These are phyloP conservation scores for Tromatobia lineatoria DNA, from an alignment of 2,888 invertebrate genomes.

Conservation along the genomic window DNA sequence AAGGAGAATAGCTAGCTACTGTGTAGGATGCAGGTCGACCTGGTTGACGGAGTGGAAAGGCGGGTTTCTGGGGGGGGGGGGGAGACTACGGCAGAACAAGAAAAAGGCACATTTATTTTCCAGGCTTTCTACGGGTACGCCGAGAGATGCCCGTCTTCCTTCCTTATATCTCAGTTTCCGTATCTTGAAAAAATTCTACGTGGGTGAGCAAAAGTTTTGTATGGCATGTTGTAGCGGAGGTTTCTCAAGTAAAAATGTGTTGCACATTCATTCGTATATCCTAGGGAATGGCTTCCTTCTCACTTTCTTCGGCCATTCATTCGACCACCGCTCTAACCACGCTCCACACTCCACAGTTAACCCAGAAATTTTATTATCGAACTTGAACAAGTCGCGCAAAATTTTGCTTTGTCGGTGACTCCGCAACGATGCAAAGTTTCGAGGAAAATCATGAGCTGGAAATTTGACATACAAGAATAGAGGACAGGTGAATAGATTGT, in stretches of 20 bases:
- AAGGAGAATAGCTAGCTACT: slow-evolving; percentile 1
- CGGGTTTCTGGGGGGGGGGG: slow-evolving; percentile 26
- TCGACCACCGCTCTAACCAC: slow-evolving; percentile 25
- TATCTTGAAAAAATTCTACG: slow-evolving; percentile 29
- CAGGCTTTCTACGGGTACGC: slow-evolving; percentile 54
- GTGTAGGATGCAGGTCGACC: slow-evolving; percentile 59
- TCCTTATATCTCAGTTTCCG: slow-evolving; percentile 27
- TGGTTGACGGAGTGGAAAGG: slow-evolving; percentile 64
- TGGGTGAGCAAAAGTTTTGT: slow-evolving; percentile 45
- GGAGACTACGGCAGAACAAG: slow-evolving; percentile 41
- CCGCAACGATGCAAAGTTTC: background rate
- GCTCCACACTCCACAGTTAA: background rate
- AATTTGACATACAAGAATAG: background rate
- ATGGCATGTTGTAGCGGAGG: slow-evolving; percentile 31
- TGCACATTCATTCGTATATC: slow-evolving; percentile 41
- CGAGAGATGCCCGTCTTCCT: slow-evolving; percentile 42
- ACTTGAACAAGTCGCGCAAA: slow-evolving; percentile 17
- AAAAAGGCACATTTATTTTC: slow-evolving; percentile 63
- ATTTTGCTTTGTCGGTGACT: background rate
- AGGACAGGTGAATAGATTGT: slow-evolving; percentile 9
- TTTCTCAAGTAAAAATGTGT: slow-evolving; percentile 22
- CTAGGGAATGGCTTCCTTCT: slow-evolving; percentile 8
- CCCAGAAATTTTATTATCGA: slow-evolving; percentile 38
- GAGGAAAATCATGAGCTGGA: slow-evolving; percentile 21
- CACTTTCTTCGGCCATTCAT: slow-evolving; percentile 41